These are phyloP conservation scores for Pediacus dermestoides DNA, from an alignment of 2,888 invertebrate species.

Conservation along the genomic window DNA sequence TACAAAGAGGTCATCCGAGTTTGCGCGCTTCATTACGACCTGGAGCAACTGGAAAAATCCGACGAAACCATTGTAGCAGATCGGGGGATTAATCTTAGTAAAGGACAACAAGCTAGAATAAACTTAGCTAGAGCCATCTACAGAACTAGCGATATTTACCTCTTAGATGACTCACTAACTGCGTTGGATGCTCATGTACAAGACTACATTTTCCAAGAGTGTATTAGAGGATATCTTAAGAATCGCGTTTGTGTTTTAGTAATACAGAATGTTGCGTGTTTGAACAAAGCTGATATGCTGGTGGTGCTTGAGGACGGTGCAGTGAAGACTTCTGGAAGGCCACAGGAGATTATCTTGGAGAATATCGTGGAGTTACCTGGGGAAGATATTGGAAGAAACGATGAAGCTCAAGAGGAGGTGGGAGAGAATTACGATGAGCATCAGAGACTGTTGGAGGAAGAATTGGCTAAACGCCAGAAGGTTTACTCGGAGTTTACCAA, in stretches of 20 bases:
- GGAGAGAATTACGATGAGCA: constrained; percentile 6
- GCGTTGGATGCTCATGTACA: constrained; percentile 74
- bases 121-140: constrained; percentile 72
- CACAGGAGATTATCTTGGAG: constrained; percentile 34
- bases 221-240: constrained; percentile 19
- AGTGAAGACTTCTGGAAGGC: constrained; percentile 59
- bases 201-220: constrained; percentile 65
- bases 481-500: background rate
- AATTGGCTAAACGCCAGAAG: background rate
- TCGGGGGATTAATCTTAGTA: constrained; percentile 71
- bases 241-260: constrained; percentile 25
- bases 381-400: background rate
- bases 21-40: constrained; percentile 61
- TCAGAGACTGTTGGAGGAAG: constrained; percentile 21
- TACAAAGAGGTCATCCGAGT: constrained; percentile 59
- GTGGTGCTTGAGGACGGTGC: constrained; percentile 45
- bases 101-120: constrained; percentile 74
- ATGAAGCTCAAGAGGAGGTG: background rate
- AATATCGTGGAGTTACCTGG: background rate
- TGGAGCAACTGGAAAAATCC: constrained; percentile 49
- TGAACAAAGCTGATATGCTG: constrained; percentile 25
- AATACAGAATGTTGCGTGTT: constrained; percentile 19
- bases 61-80: constrained; percentile 76
- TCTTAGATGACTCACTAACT: constrained; percentile 73
- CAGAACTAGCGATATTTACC: constrained; percentile 68